Evolutionary conservation across 2,888 invertebrate genomes (phyloP), one percentile per base, ranked within the genome.

Genomic region (Melanostoma scalare): DNA sequence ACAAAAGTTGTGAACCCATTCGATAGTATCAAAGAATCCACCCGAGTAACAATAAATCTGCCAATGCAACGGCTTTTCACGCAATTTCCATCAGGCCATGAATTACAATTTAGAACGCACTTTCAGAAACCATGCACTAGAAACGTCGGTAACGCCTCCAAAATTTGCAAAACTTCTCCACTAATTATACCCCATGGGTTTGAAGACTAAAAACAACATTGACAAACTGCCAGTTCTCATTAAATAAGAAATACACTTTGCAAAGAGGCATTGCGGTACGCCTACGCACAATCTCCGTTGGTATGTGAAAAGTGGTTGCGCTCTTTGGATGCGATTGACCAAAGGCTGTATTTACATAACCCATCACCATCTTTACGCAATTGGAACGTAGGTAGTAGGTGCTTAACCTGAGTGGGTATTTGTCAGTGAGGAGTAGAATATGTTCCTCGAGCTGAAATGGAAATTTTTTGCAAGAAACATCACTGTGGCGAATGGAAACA

Each of bases 151-250:
- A 58, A 78, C 82, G 82, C 82, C 82, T 58, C 69, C 72, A 68
- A 78, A 72, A 77, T 56, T 69, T 61, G 55, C 40, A 30, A 69
- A 77, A 69, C 42, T 44, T 58, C 65, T 55, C 42, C 46, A 52
- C 79, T 84, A 84, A 84, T 84, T 84, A 84, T 53, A 52, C 71
- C 78, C 69, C 52, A 20, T 46, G 65, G 84, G 48, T 31, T 74
- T 36, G 48, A 50, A 60, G 61, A 35, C 33, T 8, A 10, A 33
- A 46, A 61, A 82, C 69, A 74, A 78, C 82, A 84, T 84, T 84
- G 84, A 79, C 84, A 84, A 79, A 79, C 84, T 61, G 67, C 79
- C 69, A 84, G 71, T 69, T 65, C 71, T 71, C 84, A 79, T 78
- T 84, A 71, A 20, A 50, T 33, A 40, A 42, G 31, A 75, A 71